A percentile compares a stretch with the other conserved stretches of the same genome.
Evolutionary conservation across 2,888 invertebrate species (phyloP).

Genomic region (Drosophila rubida): DNA sequence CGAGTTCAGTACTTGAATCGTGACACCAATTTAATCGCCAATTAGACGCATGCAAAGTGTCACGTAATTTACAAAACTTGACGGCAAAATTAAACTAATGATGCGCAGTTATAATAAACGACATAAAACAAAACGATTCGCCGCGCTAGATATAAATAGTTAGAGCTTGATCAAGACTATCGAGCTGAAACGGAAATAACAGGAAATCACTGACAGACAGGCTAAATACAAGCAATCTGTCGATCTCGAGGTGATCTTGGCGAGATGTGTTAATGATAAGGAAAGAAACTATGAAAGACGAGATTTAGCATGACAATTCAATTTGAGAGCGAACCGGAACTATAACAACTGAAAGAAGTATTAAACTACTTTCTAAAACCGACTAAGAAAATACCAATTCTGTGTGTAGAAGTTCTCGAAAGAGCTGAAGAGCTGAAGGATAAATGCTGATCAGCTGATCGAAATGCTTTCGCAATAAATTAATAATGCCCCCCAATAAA

Average conservation of each 20-base stretch:
- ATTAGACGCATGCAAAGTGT: conserved; percentile 67
- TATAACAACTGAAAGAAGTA: background rate
- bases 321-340: background rate
- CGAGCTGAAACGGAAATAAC: background rate
- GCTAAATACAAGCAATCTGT: conserved; percentile 1
- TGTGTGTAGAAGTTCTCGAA: background rate
- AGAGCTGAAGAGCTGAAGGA: background rate
- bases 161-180: background rate
- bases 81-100: conserved; percentile 30
- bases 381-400: background rate
- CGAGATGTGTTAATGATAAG: background rate
- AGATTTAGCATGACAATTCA: background rate
- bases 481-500: background rate
- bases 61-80: conserved; percentile 38
- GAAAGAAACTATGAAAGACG: background rate
- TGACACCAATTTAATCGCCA: conserved; percentile 41
- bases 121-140: conserved; percentile 9
- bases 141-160: conserved; percentile 3
- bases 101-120: background rate
- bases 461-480: background rate
- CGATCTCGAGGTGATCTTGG: background rate
- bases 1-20: conserved; percentile 27
- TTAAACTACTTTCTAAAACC: background rate
- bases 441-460: background rate
- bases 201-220: background rate